These are phyloP conservation scores for Manis pentadactyla DNA, from an alignment of 2,797 vertebrate species.

Conservation along the genomic window DNA sequence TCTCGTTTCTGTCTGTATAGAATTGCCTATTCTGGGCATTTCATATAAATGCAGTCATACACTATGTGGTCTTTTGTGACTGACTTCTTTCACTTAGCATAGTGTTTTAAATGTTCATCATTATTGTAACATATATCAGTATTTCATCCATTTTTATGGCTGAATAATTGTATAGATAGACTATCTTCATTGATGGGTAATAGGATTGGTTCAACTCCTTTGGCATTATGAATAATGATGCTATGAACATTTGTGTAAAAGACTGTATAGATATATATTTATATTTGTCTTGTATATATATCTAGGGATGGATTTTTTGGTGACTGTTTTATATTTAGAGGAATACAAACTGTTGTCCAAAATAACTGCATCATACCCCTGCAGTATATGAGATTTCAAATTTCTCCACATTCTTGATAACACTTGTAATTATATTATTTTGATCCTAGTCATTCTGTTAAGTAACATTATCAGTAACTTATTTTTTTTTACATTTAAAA, in stretches of 20 bases:
- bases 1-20: not conserved
- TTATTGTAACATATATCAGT: not conserved
- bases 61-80: not conserved
- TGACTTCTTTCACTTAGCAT: not conserved
- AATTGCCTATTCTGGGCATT: not conserved
- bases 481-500: not conserved
- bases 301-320: not conserved
- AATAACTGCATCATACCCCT: not conserved
- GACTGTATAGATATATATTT: not conserved
- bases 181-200: not conserved
- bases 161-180: not conserved
- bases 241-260: not conserved
- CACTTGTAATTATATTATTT: not conserved
- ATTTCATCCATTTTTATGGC: not conserved
- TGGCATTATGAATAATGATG: not conserved
- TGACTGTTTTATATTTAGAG: not conserved
- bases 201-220: not conserved
- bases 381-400: not conserved
- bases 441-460: not conserved
- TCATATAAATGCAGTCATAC: not conserved
- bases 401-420: not conserved
- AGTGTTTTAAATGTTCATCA: not conserved
- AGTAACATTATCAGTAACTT: not conserved
- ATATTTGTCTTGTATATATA: not conserved
- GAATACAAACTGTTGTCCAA: not conserved